These are phyloP conservation scores for Heteromormyrus szaboi DNA, from an alignment of 2,797 vertebrate species.

Conservation along the genomic window DNA sequence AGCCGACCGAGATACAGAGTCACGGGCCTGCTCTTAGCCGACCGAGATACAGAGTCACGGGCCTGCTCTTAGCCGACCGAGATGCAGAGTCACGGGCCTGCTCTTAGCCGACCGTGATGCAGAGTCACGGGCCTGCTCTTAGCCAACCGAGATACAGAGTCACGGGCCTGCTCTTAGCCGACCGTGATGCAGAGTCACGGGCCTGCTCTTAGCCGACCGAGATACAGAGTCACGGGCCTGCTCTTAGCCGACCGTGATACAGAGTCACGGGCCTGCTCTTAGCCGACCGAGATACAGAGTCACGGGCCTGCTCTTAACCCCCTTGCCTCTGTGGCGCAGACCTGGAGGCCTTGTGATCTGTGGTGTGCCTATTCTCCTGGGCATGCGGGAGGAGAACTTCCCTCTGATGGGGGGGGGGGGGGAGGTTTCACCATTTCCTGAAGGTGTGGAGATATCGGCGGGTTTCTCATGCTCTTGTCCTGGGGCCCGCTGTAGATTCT, in stretches of 20 bases:
- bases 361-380: not conserved
- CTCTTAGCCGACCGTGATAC: not conserved
- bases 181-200: not conserved
- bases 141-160: not conserved
- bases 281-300: not conserved
- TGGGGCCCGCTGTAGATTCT: conserved; percentile 53
- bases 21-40: not conserved
- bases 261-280: not conserved
- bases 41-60: too few species aligned
- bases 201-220: too few species aligned
- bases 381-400: not conserved
- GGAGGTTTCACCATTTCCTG: not conserved
- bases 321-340: not conserved
- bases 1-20: not conserved
- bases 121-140: not conserved
- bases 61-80: not conserved
- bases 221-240: not conserved
- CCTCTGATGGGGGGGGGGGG: not conserved
- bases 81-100: not conserved
- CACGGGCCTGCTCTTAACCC: not conserved
- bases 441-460: not conserved
- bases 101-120: not conserved
- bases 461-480: conserved; percentile 32
- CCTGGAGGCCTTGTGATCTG: not conserved
- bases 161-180: not conserved